Evolutionary conservation across 2,113 vertebrate genomes (phyloP).

Genomic region (Columbina picui): DNA sequence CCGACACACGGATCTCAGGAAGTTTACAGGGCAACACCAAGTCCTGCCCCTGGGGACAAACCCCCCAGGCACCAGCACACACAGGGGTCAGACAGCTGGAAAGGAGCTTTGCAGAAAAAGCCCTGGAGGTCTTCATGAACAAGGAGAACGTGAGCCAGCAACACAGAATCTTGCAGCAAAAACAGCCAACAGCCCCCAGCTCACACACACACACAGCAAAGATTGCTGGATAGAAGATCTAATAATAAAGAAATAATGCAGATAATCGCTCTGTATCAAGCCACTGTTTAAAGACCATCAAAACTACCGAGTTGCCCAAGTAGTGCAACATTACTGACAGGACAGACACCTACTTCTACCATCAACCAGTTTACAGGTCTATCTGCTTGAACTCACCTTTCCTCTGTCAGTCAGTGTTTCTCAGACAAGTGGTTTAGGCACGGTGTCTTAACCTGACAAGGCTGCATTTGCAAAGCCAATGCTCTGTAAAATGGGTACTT

Average conservation of each 20-base stretch:
- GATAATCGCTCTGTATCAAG: background rate
- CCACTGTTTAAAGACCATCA: background rate
- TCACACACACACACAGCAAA: background rate
- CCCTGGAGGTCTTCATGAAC: background rate
- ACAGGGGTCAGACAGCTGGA: background rate
- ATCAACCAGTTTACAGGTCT: background rate
- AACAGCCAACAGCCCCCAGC: background rate
- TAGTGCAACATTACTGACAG: background rate
- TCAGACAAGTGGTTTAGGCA: background rate
- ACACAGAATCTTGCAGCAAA: background rate
- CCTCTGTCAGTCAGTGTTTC: rapidly evolving
- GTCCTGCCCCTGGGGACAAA: background rate
- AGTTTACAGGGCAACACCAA: background rate
- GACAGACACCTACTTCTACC: background rate
- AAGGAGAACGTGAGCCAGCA: background rate
- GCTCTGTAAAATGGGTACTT: background rate
- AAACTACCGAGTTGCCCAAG: background rate
- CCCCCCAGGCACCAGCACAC: background rate
- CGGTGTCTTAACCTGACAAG: background rate
- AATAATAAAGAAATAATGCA: background rate
- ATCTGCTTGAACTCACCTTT: background rate
- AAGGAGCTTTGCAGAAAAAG: background rate
- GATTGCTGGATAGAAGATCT: background rate
- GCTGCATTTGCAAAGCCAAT: background rate
- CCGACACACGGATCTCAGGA: background rate